phyloP scores from a whole-genome alignment of 1,140 invertebrate species.

The Saccostrea echinata region DNA sequence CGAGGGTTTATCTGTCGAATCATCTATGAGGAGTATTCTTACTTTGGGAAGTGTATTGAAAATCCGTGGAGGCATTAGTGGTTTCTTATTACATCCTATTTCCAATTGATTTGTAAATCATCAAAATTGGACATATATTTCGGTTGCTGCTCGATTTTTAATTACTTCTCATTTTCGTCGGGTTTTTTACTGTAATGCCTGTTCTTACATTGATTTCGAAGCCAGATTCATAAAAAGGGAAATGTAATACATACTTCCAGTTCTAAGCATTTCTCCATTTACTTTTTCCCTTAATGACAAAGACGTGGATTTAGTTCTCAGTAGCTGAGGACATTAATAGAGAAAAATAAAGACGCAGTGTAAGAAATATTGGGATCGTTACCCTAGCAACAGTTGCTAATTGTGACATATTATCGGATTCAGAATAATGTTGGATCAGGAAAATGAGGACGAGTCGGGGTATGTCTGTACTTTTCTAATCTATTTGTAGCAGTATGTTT shows the following conservation, averaged over 20 bases:
- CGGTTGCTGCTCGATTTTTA: not conserved
- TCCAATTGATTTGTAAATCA: conserved; percentile 21
- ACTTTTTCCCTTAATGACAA: not conserved
- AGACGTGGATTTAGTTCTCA: not conserved
- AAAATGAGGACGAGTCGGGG: not conserved
- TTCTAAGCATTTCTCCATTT: not conserved
- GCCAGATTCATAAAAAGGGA: not conserved
- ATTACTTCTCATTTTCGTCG: not conserved
- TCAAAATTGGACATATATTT: conserved; percentile 18
- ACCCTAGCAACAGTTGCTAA: not conserved
- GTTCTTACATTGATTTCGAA: not conserved
- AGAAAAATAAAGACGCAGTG: not conserved
- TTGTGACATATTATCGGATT: not conserved
- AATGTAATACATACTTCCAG: not conserved
- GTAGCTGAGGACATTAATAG: conserved; percentile 6
- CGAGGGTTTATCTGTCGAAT: not conserved
- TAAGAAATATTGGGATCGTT: not conserved
- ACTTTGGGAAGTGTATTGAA: not conserved
- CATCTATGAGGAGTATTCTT: not conserved
- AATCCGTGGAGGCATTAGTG: not conserved
- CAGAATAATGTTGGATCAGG: not conserved
- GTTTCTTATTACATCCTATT: not conserved
- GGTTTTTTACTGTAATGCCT: not conserved
- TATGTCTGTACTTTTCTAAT: not conserved
- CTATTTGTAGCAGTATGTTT: not conserved